phyloP scores from a whole-genome alignment of 2,888 invertebrate genomes.

The Anthoptus insignis region DNA sequence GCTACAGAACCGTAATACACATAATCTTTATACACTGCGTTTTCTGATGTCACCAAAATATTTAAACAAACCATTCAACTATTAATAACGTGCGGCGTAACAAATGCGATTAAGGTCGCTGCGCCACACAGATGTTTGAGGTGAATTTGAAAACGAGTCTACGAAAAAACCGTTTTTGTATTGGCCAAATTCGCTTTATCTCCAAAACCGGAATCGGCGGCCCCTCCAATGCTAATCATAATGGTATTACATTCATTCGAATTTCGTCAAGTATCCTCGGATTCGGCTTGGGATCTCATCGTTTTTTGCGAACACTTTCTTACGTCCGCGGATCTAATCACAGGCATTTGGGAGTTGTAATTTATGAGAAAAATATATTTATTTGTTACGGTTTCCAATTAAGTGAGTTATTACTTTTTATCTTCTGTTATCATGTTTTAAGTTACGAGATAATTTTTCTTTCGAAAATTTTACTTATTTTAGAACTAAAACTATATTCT shows the following conservation, averaged over 20 bases:
- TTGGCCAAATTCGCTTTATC: conserved; percentile 80
- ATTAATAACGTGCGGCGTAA: conserved; percentile 80
- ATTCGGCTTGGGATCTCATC: conserved; percentile 67
- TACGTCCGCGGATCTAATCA: conserved; percentile 73
- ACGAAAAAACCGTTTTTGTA: conserved; percentile 69
- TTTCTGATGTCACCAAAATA: conserved; percentile 67
- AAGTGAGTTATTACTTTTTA: not conserved
- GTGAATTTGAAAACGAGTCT: conserved; percentile 72
- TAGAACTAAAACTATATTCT: too few relatives aligned
- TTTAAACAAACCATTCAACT: conserved; percentile 81
- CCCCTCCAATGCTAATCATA: conserved; percentile 85
- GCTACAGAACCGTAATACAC: conserved; percentile 40
- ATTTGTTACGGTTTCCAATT: conserved; percentile 2
- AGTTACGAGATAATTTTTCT: too few relatives aligned
- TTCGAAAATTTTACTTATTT: too few relatives aligned
- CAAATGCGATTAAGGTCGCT: conserved; percentile 81
- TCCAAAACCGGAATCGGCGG: conserved; percentile 82
- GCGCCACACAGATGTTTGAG: conserved; percentile 78
- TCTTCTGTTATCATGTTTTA: not conserved
- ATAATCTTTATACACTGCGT: conserved; percentile 35
- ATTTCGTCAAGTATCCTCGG: conserved; percentile 80
- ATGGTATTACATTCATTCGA: conserved; percentile 85
- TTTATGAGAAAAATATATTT: conserved; percentile 51
- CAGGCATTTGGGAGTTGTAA: conserved; percentile 60
- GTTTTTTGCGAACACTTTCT: conserved; percentile 73